Percentiles rank a stretch among this genome's conserved stretches.
Conservation (phyloP, 2,888 invertebrate species). For the Amblyteles armatorius region DNA sequence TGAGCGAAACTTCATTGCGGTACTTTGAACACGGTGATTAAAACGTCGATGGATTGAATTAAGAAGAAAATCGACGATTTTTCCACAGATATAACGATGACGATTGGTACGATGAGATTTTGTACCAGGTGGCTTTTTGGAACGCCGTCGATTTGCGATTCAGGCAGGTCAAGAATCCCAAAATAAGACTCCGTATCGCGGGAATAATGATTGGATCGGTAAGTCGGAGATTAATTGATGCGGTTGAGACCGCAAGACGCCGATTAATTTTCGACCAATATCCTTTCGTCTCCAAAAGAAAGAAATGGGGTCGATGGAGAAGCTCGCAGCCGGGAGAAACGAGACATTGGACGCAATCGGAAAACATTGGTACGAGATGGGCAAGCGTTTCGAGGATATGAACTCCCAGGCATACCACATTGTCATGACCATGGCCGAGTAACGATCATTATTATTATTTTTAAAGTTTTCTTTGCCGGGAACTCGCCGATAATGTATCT, state of each 20-base stretch:
- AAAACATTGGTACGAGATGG: neutral
- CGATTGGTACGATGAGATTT: slow-evolving; percentile 13
- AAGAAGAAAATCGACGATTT: neutral
- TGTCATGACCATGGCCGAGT: too few relatives aligned
- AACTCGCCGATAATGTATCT: too few relatives aligned
- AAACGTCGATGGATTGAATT: neutral
- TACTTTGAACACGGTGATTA: neutral
- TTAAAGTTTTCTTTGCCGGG: too few relatives aligned
- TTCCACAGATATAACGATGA: slow-evolving; percentile 44
- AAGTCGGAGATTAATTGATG: neutral
- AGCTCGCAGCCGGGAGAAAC: neutral
- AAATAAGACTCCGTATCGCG: too few relatives aligned
- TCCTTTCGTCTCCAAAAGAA: neutral
- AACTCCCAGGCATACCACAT: too few relatives aligned
- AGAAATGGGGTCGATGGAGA: neutral
- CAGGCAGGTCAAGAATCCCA: too few relatives aligned
- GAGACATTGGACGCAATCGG: neutral
- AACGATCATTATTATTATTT: too few relatives aligned
- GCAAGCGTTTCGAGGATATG: too few relatives aligned
- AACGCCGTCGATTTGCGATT: too few relatives aligned
- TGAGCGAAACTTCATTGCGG: too few relatives aligned
- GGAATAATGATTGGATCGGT: slow-evolving; percentile 33
- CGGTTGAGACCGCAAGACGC: too few relatives aligned
- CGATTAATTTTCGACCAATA: neutral
- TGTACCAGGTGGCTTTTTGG: slow-evolving; percentile 45